Evolutionary conservation across 2,113 vertebrate genomes (phyloP).

Genomic region (Otis tarda): DNA sequence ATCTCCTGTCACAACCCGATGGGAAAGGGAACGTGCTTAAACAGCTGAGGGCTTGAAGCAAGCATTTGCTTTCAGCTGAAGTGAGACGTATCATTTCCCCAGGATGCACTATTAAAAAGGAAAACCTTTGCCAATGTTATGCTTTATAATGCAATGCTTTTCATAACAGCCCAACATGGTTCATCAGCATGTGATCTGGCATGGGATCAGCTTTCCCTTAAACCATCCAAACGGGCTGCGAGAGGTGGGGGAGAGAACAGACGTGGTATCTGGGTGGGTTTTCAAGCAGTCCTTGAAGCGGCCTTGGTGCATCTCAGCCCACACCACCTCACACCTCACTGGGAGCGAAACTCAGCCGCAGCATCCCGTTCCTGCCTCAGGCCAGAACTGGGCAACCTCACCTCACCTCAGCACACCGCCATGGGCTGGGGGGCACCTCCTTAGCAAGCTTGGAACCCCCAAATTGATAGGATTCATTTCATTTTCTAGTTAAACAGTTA

Average conservation of each 20-base stretch:
- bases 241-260: not conserved
- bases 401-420: accelerated
- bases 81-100: not conserved
- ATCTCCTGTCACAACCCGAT: not conserved
- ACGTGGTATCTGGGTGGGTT: not conserved
- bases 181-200: conserved; percentile 40
- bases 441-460: not conserved
- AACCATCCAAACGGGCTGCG: not conserved
- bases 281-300: not conserved
- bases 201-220: not conserved
- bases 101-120: conserved; percentile 2
- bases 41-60: not conserved
- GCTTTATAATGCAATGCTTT: conserved; percentile 19
- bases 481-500: not conserved
- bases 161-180: conserved; percentile 29
- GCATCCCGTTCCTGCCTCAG: too few relatives aligned
- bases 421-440: not conserved
- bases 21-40: not conserved
- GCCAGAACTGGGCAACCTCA: not conserved
- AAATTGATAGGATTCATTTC: accelerated
- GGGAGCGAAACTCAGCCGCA: accelerated
- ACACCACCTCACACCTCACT: accelerated
- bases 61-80: not conserved
- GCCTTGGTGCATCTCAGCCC: not conserved
- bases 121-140: conserved; percentile 38